These are phyloP conservation scores for Melanerpes formicivorus DNA, from an alignment of 2,113 vertebrate genomes.

Conservation along the genomic window DNA sequence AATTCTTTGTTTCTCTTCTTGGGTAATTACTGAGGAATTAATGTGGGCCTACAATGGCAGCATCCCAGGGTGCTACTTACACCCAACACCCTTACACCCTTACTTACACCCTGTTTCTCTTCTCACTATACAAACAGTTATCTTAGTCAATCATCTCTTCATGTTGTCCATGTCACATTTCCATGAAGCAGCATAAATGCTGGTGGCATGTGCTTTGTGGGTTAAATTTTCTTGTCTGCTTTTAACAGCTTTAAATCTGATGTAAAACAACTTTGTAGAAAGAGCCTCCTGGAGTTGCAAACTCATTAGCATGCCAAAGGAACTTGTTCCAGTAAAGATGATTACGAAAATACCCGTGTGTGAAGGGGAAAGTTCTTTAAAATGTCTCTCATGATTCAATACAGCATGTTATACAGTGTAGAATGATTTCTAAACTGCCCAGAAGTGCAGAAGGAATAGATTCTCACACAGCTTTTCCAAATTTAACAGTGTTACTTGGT, in stretches of 20 bases:
- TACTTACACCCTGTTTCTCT: neutral
- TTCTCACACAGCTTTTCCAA: neutral
- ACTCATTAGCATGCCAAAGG: conserved; percentile 66
- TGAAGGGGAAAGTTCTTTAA: conserved; percentile 45
- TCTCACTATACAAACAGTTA: neutral
- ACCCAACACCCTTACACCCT: too few relatives aligned
- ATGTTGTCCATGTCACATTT: neutral
- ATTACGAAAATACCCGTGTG: conserved; percentile 49
- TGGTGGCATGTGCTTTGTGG: neutral
- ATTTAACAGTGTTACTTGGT: neutral
- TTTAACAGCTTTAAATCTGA: conserved; percentile 38
- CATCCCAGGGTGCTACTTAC: neutral
- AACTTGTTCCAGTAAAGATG: conserved; percentile 59
- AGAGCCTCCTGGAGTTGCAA: conserved; percentile 37
- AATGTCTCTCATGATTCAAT: conserved; percentile 41
- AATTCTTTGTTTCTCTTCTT: neutral
- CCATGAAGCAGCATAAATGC: neutral
- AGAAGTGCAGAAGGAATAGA: neutral
- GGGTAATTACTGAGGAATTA: neutral
- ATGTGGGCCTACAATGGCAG: neutral
- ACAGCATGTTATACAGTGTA: neutral
- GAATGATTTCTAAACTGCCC: neutral
- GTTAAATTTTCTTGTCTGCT: conserved; percentile 27
- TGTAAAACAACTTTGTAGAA: conserved; percentile 26
- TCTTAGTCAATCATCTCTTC: neutral